Percentiles rank a stretch among this genome's conserved stretches.
Conservation (phyloP, 2,888 invertebrate genomes). For the Drosophila testacea region DNA sequence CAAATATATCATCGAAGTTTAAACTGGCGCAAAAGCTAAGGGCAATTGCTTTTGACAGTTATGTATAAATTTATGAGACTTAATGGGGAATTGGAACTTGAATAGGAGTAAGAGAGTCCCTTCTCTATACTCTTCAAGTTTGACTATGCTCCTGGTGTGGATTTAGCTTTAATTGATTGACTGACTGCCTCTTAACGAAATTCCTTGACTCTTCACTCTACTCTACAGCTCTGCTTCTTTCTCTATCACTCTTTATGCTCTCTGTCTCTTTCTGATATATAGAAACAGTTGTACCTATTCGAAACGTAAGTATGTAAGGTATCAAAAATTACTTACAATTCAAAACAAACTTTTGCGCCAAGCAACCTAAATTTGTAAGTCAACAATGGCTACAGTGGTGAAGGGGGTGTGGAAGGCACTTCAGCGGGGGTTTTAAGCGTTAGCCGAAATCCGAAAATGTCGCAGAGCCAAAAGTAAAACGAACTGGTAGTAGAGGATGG, state of each 20-base stretch:
- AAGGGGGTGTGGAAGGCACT: conserved; percentile 6
- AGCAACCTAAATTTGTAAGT: conserved; percentile 79
- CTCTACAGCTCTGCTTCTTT: background rate
- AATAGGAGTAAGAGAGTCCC: conserved; percentile 3
- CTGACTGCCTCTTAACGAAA: conserved; percentile 43
- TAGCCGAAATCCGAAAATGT: conserved; percentile 77
- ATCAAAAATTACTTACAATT: conserved; percentile 80
- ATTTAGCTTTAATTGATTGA: conserved; percentile 74
- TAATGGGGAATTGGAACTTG: conserved; percentile 72
- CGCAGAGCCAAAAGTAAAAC: conserved; percentile 72
- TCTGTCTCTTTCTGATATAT: conserved; percentile 4
- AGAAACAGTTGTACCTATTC: conserved; percentile 55
- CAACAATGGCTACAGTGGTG: conserved; percentile 62
- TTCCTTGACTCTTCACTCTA: conserved; percentile 2
- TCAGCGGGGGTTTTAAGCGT: conserved; percentile 48
- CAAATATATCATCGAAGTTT: conserved; percentile 81
- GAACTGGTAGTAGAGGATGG: conserved; percentile 38
- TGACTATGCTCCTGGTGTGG: conserved; percentile 28
- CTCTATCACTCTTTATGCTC: background rate
- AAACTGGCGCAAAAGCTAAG: conserved; percentile 81
- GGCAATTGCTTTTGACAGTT: conserved; percentile 82
- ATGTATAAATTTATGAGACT: conserved; percentile 81
- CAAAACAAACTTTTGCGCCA: conserved; percentile 78
- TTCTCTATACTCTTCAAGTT: conserved; percentile 32
- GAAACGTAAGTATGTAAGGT: conserved; percentile 67